Evolutionary conservation across 2,113 vertebrate genomes (phyloP).

Genomic region (Pyxicephalus adspersus): DNA sequence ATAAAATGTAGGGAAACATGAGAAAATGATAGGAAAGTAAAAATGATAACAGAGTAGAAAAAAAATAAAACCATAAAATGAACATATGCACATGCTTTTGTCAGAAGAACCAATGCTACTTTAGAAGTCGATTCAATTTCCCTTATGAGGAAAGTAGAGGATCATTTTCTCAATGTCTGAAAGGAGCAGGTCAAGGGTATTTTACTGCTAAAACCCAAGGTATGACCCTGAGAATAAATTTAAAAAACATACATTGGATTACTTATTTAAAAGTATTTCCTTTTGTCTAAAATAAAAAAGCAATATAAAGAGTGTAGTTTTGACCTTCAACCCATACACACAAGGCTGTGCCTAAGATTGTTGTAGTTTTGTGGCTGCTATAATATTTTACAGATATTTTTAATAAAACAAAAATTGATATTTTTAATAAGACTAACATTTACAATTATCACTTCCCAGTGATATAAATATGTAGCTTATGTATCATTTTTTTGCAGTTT

Average conservation of each 20-base stretch:
- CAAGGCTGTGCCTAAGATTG: constrained; percentile 27
- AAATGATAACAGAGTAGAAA: neutral
- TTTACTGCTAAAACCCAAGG: constrained; percentile 4
- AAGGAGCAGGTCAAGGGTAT: constrained; percentile 57
- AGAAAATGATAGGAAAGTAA: neutral
- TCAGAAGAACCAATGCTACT: constrained; percentile 50
- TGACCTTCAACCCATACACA: constrained; percentile 39
- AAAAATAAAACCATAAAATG: neutral
- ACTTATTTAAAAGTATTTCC: constrained; percentile 47
- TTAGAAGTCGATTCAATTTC: constrained; percentile 57
- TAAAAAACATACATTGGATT: neutral
- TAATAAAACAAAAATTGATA: constrained; percentile 13
- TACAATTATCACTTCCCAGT: neutral
- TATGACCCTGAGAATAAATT: constrained; percentile 45
- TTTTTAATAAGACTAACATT: constrained; percentile 25
- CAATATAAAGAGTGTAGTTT: constrained; percentile 44
- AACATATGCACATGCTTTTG: neutral
- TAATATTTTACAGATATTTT: constrained; percentile 17
- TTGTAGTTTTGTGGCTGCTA: constrained; percentile 25
- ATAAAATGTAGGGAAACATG: neutral
- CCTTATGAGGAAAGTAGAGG: constrained; percentile 33
- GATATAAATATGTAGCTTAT: neutral
- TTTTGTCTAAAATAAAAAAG: constrained; percentile 47
- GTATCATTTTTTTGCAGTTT: too few species aligned
- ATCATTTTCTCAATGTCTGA: constrained; percentile 46